Conservation (phyloP, 2,797 vertebrate genomes). For the Brachymystax lenok region DNA sequence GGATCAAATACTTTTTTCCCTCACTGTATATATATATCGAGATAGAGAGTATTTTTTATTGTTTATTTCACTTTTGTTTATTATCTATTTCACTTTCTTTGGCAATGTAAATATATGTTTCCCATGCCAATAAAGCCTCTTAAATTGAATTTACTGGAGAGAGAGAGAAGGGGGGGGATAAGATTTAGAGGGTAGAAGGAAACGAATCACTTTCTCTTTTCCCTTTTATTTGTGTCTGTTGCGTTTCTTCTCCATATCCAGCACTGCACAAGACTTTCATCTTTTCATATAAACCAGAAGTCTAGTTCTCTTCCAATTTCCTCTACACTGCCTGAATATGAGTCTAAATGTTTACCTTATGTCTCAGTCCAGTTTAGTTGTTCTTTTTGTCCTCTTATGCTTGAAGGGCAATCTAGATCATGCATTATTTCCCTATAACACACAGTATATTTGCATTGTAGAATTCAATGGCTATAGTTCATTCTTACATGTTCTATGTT, state of each 20-base stretch:
- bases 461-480: too few species aligned
- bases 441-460: too few species aligned
- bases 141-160: neutral
- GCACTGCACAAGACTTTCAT: constrained; percentile 32
- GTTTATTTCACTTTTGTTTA: too few species aligned
- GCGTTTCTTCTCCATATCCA: constrained; percentile 28
- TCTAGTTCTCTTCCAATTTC: constrained; percentile 43
- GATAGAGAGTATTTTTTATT: neutral
- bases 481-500: too few species aligned
- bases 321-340: constrained; percentile 41
- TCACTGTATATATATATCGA: too few species aligned
- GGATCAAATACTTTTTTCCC: too few species aligned
- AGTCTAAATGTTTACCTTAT: constrained; percentile 59
- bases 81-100: too few species aligned
- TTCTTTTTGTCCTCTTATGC: constrained; percentile 11
- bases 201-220: constrained; percentile 59
- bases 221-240: constrained; percentile 34
- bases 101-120: too few species aligned
- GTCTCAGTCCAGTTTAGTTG: neutral
- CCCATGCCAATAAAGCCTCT: too few species aligned
- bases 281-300: constrained; percentile 49
- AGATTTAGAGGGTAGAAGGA: constrained; percentile 40
- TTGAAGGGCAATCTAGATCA: too few species aligned
- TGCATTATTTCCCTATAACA: too few species aligned
- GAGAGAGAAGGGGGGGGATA: constrained; percentile 14